phyloP scores from a whole-genome alignment of 1,140 invertebrate genomes.

The Drosophila oshimai region DNA sequence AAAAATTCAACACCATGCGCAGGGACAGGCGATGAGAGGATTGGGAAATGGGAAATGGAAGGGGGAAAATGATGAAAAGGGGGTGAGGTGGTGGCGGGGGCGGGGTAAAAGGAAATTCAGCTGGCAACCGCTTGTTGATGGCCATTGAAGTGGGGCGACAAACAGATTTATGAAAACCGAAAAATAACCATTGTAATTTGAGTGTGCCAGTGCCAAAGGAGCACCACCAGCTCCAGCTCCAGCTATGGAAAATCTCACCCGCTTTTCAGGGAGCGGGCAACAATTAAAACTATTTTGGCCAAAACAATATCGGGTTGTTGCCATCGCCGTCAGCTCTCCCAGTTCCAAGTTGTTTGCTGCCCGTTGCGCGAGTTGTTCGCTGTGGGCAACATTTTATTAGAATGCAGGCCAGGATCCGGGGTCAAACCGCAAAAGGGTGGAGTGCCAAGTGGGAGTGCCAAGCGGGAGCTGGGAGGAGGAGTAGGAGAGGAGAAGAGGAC shows the following conservation, averaged over 20 bases:
- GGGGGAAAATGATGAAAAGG: not conserved
- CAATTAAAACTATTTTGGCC: slow-evolving; percentile 77
- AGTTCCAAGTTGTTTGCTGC: slow-evolving; percentile 31
- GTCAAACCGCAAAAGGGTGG: slow-evolving; percentile 59
- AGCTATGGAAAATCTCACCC: not conserved
- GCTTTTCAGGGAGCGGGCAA: slow-evolving; percentile 27
- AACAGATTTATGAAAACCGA: slow-evolving; percentile 76
- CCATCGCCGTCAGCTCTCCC: slow-evolving; percentile 36
- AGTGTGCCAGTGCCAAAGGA: slow-evolving; percentile 24
- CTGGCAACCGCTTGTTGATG: slow-evolving; percentile 37
- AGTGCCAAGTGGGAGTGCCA: not conserved
- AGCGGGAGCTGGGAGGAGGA: not conserved
- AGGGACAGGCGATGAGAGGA: slow-evolving; percentile 20
- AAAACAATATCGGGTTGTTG: slow-evolving; percentile 76
- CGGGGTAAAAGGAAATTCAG: not conserved
- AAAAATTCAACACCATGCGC: slow-evolving; percentile 75
- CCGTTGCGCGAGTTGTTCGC: slow-evolving; percentile 40
- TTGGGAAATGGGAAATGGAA: not conserved
- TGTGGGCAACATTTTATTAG: slow-evolving; percentile 68
- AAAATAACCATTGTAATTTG: slow-evolving; percentile 66
- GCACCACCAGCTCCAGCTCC: not conserved
- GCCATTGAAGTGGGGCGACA: slow-evolving; percentile 67
- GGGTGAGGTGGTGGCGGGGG: not conserved
- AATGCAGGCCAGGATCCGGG: slow-evolving; percentile 53
- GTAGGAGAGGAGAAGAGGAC: slow-evolving; percentile 15